Conservation (phyloP, 2,888 invertebrate genomes). For the Lithophane socia region DNA sequence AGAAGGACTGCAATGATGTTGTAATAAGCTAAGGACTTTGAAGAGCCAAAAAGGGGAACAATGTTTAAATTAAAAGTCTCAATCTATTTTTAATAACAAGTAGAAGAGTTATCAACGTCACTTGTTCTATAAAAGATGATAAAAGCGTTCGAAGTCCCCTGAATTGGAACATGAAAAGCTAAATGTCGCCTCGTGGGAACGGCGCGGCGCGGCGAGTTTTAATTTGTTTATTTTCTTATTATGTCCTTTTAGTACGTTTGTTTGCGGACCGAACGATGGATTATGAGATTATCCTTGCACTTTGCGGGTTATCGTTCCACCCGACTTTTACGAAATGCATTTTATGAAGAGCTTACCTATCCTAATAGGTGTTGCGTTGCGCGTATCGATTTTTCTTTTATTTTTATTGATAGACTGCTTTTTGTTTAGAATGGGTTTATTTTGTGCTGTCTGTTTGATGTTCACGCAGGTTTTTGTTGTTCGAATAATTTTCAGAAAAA, state of each 20-base stretch:
- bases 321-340: slow-evolving; percentile 49
- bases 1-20: not conserved
- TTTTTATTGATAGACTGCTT: slow-evolving; percentile 2
- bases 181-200: slow-evolving; percentile 84
- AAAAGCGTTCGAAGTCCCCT: slow-evolving; percentile 65
- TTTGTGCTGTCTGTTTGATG: not conserved
- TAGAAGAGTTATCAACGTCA: slow-evolving; percentile 11
- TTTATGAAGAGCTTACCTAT: slow-evolving; percentile 32
- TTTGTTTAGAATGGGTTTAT: not conserved
- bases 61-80: slow-evolving; percentile 14
- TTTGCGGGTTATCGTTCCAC: slow-evolving; percentile 68
- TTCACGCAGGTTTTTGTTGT: not conserved
- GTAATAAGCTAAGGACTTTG: slow-evolving; percentile 18
- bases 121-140: slow-evolving; percentile 34
- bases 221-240: slow-evolving; percentile 80
- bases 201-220: slow-evolving; percentile 74
- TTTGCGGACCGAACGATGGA: slow-evolving; percentile 72
- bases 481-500: not conserved
- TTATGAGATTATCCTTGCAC: slow-evolving; percentile 82
- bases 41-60: slow-evolving; percentile 17
- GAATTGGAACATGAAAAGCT: slow-evolving; percentile 63
- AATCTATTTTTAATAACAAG: slow-evolving; percentile 32
- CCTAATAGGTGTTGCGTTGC: slow-evolving; percentile 17
- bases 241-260: slow-evolving; percentile 72
- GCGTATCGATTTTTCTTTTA: slow-evolving; percentile 13